Evolutionary conservation across 2,888 invertebrate genomes (phyloP), one percentile per base, ranked within the genome.

Genomic region (Meandrusa payeni): DNA sequence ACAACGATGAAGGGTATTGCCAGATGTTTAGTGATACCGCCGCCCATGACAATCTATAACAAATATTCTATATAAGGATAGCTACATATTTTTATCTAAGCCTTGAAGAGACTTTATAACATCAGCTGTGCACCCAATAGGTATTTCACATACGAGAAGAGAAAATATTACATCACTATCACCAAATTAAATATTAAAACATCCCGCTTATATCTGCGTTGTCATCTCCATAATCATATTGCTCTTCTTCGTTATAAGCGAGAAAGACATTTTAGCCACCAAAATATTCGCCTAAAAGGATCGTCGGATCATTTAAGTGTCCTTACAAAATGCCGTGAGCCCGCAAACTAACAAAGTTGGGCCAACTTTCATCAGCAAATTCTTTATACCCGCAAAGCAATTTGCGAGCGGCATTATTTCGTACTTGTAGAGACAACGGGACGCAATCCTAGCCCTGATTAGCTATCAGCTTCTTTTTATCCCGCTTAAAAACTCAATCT

Each of bases 391-490:
- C 19, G 5, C 28, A 19, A 34, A 28, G 34, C 41, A 41, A 41
- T 34, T 28, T 34, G 13, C 27, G 28, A 11, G 15, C 34, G 15
- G 15, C 19, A 27, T 33, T 22, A 15, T 34, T 41, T 28, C 22
- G 27, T 34, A 34, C 33, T 22, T 19, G 33, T 2, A 27, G 34
- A 23, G 33, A 34, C 28, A 34, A 34, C 9, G 41, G 28, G 13
- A 15, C 27, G 10, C 27, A 41, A 41, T 34, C 34, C 28, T 10
- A 34, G 22, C 33, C 20, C 22, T 41, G 34, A 41, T 41, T 34
- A 22, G 41, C 27, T 41, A 34, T 41, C n/a, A 34, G 20, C 28
- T 22, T 27, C 26, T 31, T 33, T 40, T 40, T 32, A 32, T 24
- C 31, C 31, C 7, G 17, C 23, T 32, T 17, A 15, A 20, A 41